Percentiles rank a stretch among this genome's conserved stretches.
phyloP scores from a whole-genome alignment of 2,797 vertebrate genomes.

The Helarctos malayanus region DNA sequence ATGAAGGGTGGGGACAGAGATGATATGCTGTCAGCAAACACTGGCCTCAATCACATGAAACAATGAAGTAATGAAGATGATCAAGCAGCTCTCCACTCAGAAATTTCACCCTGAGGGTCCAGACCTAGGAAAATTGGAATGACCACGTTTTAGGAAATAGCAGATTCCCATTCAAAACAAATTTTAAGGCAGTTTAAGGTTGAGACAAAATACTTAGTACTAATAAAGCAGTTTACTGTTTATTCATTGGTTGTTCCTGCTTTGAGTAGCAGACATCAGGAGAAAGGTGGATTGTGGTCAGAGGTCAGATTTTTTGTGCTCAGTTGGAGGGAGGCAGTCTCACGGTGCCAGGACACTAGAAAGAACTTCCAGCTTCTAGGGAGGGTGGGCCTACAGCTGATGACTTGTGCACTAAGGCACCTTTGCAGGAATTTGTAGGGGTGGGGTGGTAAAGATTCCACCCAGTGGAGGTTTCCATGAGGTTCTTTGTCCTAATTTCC shows the following conservation, averaged over 20 bases:
- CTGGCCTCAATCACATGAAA: not conserved
- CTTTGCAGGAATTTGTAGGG: not conserved
- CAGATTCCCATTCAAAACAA: not conserved
- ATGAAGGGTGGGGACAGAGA: not conserved
- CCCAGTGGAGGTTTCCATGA: not conserved
- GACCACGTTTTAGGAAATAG: not conserved
- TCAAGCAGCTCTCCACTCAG: not conserved
- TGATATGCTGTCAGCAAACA: not conserved
- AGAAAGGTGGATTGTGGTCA: not conserved
- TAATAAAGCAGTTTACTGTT: not conserved
- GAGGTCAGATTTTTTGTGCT: not conserved
- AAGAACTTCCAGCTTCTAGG: not conserved
- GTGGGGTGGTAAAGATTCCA: not conserved
- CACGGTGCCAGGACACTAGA: not conserved
- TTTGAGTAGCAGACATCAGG: not conserved
- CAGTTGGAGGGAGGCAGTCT: not conserved
- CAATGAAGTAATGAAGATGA: not conserved
- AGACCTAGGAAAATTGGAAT: not conserved
- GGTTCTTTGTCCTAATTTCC: not conserved
- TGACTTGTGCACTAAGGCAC: not conserved
- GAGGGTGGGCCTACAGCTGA: not conserved
- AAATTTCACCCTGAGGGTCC: not conserved
- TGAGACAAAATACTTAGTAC: not conserved
- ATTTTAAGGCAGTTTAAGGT: not conserved
- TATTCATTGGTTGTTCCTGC: not conserved